phyloP scores from a whole-genome alignment of 2,797 vertebrate species.

The Euthynnus affinis region DNA sequence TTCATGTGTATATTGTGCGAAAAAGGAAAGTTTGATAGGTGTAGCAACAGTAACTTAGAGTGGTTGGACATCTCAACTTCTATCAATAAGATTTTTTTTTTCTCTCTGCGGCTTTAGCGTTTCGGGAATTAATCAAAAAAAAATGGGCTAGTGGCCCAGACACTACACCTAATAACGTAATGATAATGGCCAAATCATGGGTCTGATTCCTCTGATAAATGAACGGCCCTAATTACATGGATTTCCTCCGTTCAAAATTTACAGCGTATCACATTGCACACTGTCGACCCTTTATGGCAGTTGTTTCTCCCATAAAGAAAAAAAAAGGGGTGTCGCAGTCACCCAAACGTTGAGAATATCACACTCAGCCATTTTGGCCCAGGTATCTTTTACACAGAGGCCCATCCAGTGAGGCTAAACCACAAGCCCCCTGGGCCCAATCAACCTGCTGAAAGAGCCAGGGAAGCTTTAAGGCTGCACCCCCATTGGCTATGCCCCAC shows the following conservation, averaged over 20 bases:
- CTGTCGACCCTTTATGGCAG: conserved; percentile 70
- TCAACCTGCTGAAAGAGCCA: conserved; percentile 70
- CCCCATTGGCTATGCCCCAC: conserved; percentile 45
- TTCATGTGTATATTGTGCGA: background rate
- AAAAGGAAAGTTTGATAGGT: background rate
- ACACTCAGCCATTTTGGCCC: conserved; percentile 68
- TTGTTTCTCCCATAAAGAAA: conserved; percentile 43
- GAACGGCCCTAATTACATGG: conserved; percentile 68
- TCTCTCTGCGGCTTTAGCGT: conserved; percentile 24
- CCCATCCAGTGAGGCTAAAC: conserved; percentile 57
- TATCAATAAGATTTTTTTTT: conserved; percentile 19
- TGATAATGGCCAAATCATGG: conserved; percentile 55
- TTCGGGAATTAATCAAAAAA: conserved; percentile 53
- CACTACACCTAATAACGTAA: conserved; percentile 34
- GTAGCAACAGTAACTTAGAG: background rate
- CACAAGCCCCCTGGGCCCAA: conserved; percentile 58
- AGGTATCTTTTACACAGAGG: conserved; percentile 67
- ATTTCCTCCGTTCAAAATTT: conserved; percentile 75
- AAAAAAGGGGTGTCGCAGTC: conserved; percentile 59
- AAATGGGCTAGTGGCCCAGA: conserved; percentile 25
- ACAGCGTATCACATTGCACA: conserved; percentile 75
- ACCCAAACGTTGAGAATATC: conserved; percentile 71
- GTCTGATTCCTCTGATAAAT: conserved; percentile 61
- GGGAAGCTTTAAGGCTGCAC: conserved; percentile 48
- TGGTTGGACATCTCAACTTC: conserved; percentile 18